Evolutionary conservation across 2,113 vertebrate species (phyloP), one percentile per base, ranked within the genome.

Genomic region (Varanus komodoensis): DNA sequence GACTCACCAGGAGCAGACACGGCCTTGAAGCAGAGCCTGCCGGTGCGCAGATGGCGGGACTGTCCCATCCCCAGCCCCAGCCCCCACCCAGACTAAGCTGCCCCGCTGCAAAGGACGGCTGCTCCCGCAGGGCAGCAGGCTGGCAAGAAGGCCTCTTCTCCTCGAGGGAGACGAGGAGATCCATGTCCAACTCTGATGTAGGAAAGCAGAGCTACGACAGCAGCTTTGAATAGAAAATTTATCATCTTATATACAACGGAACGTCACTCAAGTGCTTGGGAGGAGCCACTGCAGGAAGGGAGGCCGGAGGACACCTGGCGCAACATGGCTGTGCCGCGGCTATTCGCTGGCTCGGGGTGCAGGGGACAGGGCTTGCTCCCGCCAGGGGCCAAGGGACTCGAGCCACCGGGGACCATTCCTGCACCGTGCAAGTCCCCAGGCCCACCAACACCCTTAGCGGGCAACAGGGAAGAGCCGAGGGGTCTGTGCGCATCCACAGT

Each of bases 211-310:
- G 82, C 79, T 92, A 84, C 87, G 75, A 29, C 3, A 82, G 90
- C 71, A 74, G 12, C 32, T 32, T 94, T 93, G 82, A 95, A 93
- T 92, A 94, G 12, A 92, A 94, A 93, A 92, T 81, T 0, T 86
- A 0, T 79, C 87, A 48, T 84, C 34, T 94, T 94, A 71, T 78
- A 23, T 67, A 79, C 34, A 48, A 81, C 71, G 67, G n/a, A 77
- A 89, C 64, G 11, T 94, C 73, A 38, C 73, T 78, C 19, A 84
- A 87, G 85, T 92, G 52, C 69, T 91, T 93, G 85, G n/a, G 48
- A 91, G 34, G 25, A 83, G 83, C 12, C 84, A 54, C 34, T 7
- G 89, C 48, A 85, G 90, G 82, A 2, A 8, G 84, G 88, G 74
- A 54, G 75, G 73, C 15, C 3, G 9, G 32, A 71, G 81, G 87